These are phyloP conservation scores for Gasteruption jaculator DNA, from an alignment of 2,888 invertebrate genomes.

Conservation along the genomic window DNA sequence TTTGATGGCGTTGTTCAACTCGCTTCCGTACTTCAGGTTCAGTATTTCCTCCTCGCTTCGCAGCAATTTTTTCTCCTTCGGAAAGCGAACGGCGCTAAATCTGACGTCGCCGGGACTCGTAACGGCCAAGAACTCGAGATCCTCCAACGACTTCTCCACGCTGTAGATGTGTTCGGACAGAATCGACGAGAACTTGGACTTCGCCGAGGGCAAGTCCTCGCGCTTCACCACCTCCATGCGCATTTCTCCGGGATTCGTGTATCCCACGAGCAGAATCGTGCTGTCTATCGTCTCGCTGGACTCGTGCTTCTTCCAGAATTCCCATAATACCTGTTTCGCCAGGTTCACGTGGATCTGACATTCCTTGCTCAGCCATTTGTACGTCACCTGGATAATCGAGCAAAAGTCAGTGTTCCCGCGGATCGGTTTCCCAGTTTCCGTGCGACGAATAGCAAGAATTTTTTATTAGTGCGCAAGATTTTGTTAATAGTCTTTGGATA, in stretches of 20 bases:
- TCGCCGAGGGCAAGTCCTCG: conserved; percentile 35
- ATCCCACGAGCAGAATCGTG: conserved; percentile 45
- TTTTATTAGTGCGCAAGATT: too few relatives aligned
- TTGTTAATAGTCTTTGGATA: too few relatives aligned
- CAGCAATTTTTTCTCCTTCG: too few relatives aligned
- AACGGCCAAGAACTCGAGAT: conserved; percentile 36
- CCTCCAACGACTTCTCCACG: conserved; percentile 43
- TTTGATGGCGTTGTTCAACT: too few relatives aligned
- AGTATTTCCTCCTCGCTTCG: conserved; percentile 1
- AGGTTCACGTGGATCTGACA: conserved; percentile 51
- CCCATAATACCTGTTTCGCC: conserved; percentile 48
- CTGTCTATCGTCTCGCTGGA: conserved; percentile 33
- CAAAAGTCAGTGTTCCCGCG: too few relatives aligned
- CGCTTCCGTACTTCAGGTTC: too few relatives aligned
- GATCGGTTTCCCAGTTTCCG: too few relatives aligned
- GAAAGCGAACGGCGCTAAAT: conserved; percentile 40
- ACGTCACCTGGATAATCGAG: too few relatives aligned
- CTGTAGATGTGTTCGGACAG: conserved; percentile 51
- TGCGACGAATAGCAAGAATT: too few relatives aligned
- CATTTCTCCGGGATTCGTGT: conserved; percentile 36
- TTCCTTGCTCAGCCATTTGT: conserved; percentile 51
- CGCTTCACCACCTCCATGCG: conserved; percentile 46
- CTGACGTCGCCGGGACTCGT: conserved; percentile 35
- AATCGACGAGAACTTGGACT: conserved; percentile 41
- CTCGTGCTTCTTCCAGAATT: conserved; percentile 38